These are phyloP conservation scores for Acipenser transmontanus DNA, from an alignment of 2,797 vertebrate species.

Conservation along the genomic window DNA sequence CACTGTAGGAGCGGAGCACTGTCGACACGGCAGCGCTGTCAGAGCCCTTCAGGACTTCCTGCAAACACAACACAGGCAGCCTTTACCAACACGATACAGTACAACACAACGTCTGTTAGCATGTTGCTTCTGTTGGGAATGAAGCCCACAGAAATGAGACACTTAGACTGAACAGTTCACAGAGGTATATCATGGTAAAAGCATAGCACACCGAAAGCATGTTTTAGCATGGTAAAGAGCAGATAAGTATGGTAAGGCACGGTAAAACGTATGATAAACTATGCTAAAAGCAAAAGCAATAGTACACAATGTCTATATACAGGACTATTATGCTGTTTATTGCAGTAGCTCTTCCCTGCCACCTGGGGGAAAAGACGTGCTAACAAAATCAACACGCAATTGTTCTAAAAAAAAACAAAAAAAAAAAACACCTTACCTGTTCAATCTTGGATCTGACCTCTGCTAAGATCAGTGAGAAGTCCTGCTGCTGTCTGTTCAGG, in stretches of 20 bases:
- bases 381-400: neutral
- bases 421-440: slow-evolving; percentile 43
- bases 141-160: neutral
- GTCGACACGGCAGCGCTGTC: slow-evolving; percentile 36
- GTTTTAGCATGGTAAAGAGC: too few species aligned
- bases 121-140: too few species aligned
- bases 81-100: neutral
- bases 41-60: slow-evolving; percentile 52
- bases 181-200: neutral
- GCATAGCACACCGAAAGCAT: too few species aligned
- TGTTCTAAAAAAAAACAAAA: neutral
- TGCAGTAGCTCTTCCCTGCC: neutral
- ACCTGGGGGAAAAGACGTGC: neutral
- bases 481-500: slow-evolving; percentile 53
- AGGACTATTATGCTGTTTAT: too few species aligned
- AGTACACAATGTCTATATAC: too few species aligned
- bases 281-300: too few species aligned
- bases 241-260: too few species aligned
- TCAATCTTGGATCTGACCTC: slow-evolving; percentile 52
- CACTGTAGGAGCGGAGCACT: slow-evolving; percentile 49
- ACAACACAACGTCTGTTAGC: slow-evolving; percentile 17
- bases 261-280: too few species aligned
- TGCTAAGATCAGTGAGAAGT: slow-evolving; percentile 51
- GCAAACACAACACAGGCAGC: neutral
- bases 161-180: neutral